phyloP scores from a whole-genome alignment of 2,888 invertebrate species.

The Patella caerulea region DNA sequence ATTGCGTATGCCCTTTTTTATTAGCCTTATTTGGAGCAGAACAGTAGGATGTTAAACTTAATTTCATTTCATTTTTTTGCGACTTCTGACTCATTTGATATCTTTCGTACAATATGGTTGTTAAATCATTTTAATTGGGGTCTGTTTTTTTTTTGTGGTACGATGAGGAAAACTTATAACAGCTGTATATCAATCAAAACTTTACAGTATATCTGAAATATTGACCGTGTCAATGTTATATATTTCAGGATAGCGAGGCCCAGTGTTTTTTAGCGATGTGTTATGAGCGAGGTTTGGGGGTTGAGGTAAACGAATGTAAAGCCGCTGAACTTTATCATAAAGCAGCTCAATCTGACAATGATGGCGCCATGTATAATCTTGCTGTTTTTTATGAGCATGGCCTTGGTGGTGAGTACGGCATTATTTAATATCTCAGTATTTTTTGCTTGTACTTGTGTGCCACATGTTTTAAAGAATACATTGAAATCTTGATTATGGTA shows the following conservation, averaged over 20 bases:
- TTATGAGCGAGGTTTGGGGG: slow-evolving; percentile 64
- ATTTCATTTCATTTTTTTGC: neutral
- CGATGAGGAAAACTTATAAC: too few relatives aligned
- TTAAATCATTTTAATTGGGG: too few relatives aligned
- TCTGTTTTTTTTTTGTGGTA: too few relatives aligned
- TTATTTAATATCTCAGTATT: neutral
- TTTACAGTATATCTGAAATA: too few relatives aligned
- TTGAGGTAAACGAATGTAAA: slow-evolving; percentile 51
- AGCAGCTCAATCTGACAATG: slow-evolving; percentile 56
- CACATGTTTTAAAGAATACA: neutral
- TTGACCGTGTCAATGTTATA: too few relatives aligned
- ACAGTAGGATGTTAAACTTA: too few relatives aligned
- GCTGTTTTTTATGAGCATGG: slow-evolving; percentile 57
- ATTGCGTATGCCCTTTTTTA: too few relatives aligned
- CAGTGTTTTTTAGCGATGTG: slow-evolving; percentile 65
- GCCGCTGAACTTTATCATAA: slow-evolving; percentile 55
- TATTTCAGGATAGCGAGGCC: slow-evolving; percentile 55
- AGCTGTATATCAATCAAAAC: too few relatives aligned
- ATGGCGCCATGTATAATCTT: slow-evolving; percentile 57
- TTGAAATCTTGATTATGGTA: too few relatives aligned
- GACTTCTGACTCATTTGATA: neutral
- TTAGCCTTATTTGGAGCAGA: too few relatives aligned
- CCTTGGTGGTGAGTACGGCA: slow-evolving; percentile 49
- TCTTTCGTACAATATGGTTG: too few relatives aligned
- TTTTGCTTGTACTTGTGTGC: neutral